Conservation (phyloP, 2,113 vertebrate species). For the Pachycephala philippinensis region DNA sequence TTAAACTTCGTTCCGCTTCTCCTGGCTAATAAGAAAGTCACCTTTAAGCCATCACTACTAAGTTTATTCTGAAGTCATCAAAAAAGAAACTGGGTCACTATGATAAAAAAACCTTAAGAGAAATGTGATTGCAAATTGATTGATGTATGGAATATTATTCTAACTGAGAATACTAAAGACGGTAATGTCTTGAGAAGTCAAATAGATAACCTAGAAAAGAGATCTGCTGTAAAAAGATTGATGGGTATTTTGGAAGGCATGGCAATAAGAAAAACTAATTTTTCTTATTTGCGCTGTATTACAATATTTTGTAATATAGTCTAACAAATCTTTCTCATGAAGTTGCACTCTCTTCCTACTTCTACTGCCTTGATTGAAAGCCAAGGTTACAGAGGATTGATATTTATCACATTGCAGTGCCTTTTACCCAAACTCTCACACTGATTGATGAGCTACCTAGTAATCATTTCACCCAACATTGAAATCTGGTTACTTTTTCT, state of each 20-base stretch:
- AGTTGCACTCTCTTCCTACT: neutral
- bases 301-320: neutral
- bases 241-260: neutral
- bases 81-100: neutral
- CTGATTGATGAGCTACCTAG: neutral
- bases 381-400: neutral
- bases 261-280: neutral
- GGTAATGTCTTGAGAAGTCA: slow-evolving; percentile 37
- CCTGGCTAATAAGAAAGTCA: neutral
- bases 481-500: neutral
- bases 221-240: slow-evolving; percentile 2
- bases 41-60: neutral
- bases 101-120: neutral
- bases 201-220: slow-evolving; percentile 46
- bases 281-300: neutral
- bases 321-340: neutral
- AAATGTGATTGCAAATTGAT: slow-evolving; percentile 26
- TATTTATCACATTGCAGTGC: neutral
- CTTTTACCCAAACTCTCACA: neutral
- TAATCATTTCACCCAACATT: neutral
- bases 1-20: neutral
- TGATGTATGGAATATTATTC: neutral
- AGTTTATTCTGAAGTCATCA: neutral
- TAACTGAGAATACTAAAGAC: neutral
- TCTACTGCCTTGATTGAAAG: neutral